Percentiles rank a stretch among this genome's conserved stretches.
These are phyloP conservation scores for Diacarnus erythraeanus DNA, from an alignment of 37 sponge, comb jelly and placozoan genomes.

Conservation along the genomic window DNA sequence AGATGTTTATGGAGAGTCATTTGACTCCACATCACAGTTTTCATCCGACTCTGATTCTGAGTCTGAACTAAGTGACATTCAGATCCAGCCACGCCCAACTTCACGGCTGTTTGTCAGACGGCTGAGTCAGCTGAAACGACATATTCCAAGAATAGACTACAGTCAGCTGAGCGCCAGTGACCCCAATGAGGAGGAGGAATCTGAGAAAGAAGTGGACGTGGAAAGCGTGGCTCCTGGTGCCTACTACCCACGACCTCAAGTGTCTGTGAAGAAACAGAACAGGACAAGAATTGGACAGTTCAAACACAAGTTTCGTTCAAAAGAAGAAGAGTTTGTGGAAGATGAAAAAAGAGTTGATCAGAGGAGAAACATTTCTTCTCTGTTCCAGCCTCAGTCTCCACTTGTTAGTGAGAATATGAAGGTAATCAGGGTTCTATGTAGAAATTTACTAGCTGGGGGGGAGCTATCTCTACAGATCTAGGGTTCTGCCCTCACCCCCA, in stretches of 20 bases:
- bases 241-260: too few species aligned
- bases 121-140: neutral
- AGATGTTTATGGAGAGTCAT: neutral
- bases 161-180: neutral
- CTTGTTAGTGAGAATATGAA: slow-evolving; percentile 18
- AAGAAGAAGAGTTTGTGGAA: neutral
- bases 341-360: neutral
- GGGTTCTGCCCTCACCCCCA: too few species aligned
- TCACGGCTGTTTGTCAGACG: slow-evolving; percentile 8
- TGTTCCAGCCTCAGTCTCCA: slow-evolving; percentile 5
- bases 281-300: neutral
- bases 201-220: neutral
- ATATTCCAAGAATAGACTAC: neutral
- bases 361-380: slow-evolving; percentile 7
- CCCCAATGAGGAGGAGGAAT: neutral
- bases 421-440: neutral
- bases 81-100: slow-evolving; percentile 8
- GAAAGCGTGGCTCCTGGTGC: neutral
- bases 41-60: slow-evolving; percentile 1
- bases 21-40: neutral
- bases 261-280: neutral
- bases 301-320: neutral
- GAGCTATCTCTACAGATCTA: neutral
- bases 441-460: neutral
- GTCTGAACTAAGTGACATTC: neutral